Conservation (phyloP, 2,113 vertebrate genomes). For the Lathamus discolor region DNA sequence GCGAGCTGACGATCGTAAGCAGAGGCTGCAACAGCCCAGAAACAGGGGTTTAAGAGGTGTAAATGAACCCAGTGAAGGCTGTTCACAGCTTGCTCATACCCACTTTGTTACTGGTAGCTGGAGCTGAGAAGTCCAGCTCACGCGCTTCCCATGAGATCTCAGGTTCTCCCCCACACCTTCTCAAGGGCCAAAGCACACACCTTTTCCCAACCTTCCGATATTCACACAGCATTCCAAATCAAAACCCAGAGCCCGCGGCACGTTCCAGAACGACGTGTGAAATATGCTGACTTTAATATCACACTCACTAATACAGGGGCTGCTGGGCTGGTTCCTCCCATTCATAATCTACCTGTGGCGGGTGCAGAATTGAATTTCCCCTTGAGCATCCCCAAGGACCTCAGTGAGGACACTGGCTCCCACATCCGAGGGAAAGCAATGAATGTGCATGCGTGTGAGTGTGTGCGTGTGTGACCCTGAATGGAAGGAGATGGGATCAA, state of each 20-base stretch:
- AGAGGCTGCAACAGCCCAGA: background rate
- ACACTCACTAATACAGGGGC: background rate
- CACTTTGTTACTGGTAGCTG: background rate
- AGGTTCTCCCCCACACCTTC: background rate
- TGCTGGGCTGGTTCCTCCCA: background rate
- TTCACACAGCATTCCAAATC: background rate
- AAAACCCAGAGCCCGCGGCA: background rate
- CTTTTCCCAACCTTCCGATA: background rate
- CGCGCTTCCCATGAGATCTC: rapidly evolving
- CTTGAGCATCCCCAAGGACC: background rate
- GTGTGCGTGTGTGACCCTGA: background rate
- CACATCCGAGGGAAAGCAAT: background rate
- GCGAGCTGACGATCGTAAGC: background rate
- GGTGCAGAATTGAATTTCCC: background rate
- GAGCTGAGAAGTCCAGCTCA: background rate
- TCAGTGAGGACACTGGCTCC: background rate
- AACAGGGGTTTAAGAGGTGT: background rate
- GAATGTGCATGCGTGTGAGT: background rate
- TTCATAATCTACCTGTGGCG: background rate
- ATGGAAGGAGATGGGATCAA: background rate
- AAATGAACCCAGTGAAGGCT: background rate
- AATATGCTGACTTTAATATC: background rate
- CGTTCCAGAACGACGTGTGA: background rate
- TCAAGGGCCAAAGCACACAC: background rate
- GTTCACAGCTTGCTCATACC: background rate